Evolutionary conservation across 1,140 invertebrate genomes (phyloP).

Genomic region (Catajapyx aquilonaris): DNA sequence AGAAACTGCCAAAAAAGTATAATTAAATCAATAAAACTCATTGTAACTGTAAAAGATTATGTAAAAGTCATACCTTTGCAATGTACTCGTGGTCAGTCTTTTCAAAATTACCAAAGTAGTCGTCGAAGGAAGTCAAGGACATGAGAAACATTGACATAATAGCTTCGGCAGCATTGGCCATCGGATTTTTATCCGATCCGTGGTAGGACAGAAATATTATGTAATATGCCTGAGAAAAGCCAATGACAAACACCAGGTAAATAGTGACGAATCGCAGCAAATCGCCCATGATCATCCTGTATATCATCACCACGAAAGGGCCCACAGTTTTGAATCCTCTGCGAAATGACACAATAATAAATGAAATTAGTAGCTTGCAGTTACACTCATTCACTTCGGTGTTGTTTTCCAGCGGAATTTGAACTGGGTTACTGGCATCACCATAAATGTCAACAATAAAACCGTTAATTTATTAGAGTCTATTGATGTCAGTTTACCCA

Average conservation of each 20-base stretch:
- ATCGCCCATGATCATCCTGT: slow-evolving; percentile 93
- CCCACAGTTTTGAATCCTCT: slow-evolving; percentile 95
- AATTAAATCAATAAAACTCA: neutral
- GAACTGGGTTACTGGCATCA: too few relatives aligned
- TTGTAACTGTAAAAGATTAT: neutral
- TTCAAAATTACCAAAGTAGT: slow-evolving; percentile 76
- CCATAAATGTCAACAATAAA: too few relatives aligned
- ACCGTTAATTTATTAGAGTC: too few relatives aligned
- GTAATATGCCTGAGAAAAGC: slow-evolving; percentile 93
- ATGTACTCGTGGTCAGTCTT: slow-evolving; percentile 68
- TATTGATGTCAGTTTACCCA: too few relatives aligned
- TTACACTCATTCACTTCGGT: neutral
- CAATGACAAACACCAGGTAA: slow-evolving; percentile 90
- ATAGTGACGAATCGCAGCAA: slow-evolving; percentile 85
- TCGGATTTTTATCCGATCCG: slow-evolving; percentile 51
- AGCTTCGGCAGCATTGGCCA: slow-evolving; percentile 75
- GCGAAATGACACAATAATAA: slow-evolving; percentile 18
- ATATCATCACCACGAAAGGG: slow-evolving; percentile 98
- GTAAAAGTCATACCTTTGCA: slow-evolving; percentile 43
- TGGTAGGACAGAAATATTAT: slow-evolving; percentile 77
- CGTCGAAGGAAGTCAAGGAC: slow-evolving; percentile 89
- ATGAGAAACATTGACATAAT: slow-evolving; percentile 95
- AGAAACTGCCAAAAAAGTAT: slow-evolving; percentile 38
- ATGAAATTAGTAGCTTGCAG: neutral
- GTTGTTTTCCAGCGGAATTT: neutral